phyloP scores from a whole-genome alignment of 2,797 vertebrate species.

The Gymnothorax reevesii region DNA sequence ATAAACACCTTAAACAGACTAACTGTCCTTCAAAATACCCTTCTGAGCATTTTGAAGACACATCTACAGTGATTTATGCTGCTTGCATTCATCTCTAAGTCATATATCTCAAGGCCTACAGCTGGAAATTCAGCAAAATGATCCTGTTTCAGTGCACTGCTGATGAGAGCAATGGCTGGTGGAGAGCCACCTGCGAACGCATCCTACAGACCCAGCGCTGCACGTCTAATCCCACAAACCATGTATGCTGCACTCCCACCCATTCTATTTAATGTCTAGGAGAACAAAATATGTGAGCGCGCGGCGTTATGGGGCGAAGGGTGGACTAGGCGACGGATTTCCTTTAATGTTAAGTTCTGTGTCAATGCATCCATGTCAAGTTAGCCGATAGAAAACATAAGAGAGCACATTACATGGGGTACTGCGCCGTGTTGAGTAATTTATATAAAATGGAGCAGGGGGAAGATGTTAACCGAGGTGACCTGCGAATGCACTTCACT shows the following conservation, averaged over 20 bases:
- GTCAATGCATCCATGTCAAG: not conserved
- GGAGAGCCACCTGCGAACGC: not conserved
- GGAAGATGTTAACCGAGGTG: not conserved
- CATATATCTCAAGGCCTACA: not conserved
- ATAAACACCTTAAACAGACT: not conserved
- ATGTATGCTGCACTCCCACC: not conserved
- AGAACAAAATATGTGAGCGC: conserved; percentile 11
- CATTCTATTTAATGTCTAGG: not conserved
- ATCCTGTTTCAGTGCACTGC: not conserved
- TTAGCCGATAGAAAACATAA: not conserved
- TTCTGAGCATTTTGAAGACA: not conserved
- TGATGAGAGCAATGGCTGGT: not conserved
- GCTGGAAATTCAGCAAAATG: not conserved
- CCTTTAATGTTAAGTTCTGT: not conserved
- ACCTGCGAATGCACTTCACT: not conserved
- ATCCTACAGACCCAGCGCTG: not conserved
- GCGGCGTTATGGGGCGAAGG: not conserved
- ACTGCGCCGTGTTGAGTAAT: not conserved
- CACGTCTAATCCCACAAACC: not conserved
- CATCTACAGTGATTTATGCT: not conserved
- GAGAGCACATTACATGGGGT: not conserved
- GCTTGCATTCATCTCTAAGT: not conserved
- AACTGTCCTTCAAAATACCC: not conserved
- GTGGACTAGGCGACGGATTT: not conserved
- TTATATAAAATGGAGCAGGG: not conserved